These are phyloP conservation scores for Hofmannophila pseudospretella DNA, from an alignment of 2,888 invertebrate genomes.

Conservation along the genomic window DNA sequence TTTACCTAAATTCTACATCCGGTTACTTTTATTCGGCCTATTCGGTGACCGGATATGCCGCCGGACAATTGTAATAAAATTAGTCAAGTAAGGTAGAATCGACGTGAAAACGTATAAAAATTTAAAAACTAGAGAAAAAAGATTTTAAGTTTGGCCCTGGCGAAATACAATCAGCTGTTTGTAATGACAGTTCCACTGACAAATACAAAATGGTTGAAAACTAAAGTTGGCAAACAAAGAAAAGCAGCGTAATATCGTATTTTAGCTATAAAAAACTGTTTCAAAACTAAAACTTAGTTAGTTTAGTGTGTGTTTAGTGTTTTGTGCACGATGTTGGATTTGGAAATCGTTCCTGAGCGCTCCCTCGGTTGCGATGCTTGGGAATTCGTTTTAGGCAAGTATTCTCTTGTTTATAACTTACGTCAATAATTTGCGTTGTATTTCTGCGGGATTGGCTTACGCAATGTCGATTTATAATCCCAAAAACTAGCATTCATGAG, in stretches of 20 bases:
- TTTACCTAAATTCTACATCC: too few relatives aligned
- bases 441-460: conserved; percentile 61
- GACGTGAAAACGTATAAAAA: too few relatives aligned
- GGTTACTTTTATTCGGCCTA: too few relatives aligned
- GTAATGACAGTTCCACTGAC: conserved; percentile 78
- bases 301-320: conserved; percentile 90
- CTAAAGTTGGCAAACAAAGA: conserved; percentile 79
- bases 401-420: conserved; percentile 60
- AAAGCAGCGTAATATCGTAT: conserved; percentile 70
- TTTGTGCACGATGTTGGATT: conserved; percentile 89
- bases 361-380: conserved; percentile 98
- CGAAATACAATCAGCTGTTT: conserved; percentile 78
- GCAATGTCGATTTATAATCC: conserved; percentile 63
- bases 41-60: too few relatives aligned
- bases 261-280: conserved; percentile 56
- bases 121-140: too few relatives aligned
- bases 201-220: conserved; percentile 78
- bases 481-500: too few relatives aligned
- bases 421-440: conserved; percentile 76
- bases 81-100: too few relatives aligned
- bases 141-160: too few relatives aligned
- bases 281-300: conserved; percentile 66
- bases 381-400: conserved; percentile 97
- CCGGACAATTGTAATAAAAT: too few relatives aligned
- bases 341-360: conserved; percentile 97